Evolutionary conservation across 2,797 vertebrate genomes (phyloP).

Genomic region (Cyclura pinguis): DNA sequence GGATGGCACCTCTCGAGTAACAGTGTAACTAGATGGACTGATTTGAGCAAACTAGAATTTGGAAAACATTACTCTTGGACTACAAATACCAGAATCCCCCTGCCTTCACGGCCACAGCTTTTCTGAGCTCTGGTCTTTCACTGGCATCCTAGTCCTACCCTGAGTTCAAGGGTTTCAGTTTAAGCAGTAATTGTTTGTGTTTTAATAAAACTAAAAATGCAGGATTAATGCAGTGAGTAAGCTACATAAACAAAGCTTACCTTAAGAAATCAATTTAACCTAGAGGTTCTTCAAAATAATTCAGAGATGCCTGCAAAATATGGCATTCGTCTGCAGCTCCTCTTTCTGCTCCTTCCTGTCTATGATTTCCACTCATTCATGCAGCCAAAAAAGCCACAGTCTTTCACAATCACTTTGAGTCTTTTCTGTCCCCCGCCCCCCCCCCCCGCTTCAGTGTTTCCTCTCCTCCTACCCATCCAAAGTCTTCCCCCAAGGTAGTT

Average conservation of each 20-base stretch:
- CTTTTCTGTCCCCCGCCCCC: too few relatives aligned
- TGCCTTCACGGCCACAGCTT: too few relatives aligned
- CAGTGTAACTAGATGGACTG: background rate
- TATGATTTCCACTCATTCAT: background rate
- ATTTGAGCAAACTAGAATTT: background rate
- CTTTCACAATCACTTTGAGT: background rate
- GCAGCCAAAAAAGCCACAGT: background rate
- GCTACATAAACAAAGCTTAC: background rate
- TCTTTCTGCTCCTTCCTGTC: background rate
- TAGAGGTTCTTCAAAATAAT: background rate
- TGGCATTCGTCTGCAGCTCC: background rate
- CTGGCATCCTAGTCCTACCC: background rate
- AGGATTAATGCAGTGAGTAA: background rate
- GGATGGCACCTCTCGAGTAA: background rate
- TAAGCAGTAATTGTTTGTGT: background rate
- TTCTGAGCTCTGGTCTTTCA: too few relatives aligned
- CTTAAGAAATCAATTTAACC: conserved; percentile 6
- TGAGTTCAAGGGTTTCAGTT: background rate
- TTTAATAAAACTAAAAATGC: background rate
- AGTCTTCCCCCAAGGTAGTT: background rate
- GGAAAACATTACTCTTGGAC: too few relatives aligned
- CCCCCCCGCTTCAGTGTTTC: background rate
- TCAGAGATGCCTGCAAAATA: background rate
- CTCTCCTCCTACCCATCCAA: background rate
- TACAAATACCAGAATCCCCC: background rate